Evolutionary conservation across 2,888 invertebrate species (phyloP), one percentile per base, ranked within the genome.

Genomic region (Camponotus fellah): DNA sequence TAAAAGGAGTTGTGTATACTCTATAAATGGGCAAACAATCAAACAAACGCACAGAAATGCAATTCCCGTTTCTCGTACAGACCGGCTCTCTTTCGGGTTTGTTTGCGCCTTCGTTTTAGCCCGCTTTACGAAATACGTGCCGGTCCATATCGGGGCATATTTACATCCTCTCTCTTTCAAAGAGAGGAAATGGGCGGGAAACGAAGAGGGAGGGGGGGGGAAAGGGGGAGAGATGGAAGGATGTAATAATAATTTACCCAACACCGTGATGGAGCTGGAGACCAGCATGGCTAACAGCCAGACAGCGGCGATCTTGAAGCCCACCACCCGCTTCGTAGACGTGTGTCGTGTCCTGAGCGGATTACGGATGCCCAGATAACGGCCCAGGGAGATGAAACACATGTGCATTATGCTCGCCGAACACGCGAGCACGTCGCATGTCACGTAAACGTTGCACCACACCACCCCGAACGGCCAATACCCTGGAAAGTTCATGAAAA

Each of bases 321-420:
- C 96, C 17, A 98, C 97, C 88, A 98, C 96, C 65, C 97, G 96
- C 93, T 97, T 98, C 5, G 98, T 98, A 81, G 97, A 97, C 92
- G 97, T 97, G 94, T 98, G 97, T 4, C 98, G 96, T 69, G 98
- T 98, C 93, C 97, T 97, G 93, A 99, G 95, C 0, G 99, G 99
- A 94, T 98, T 98, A 75, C 98, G 96, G 92, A 98, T 98, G 84
- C 98, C 98, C 91, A 98, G 95, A 95, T 98, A 99, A 87, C 99
- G 96, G 92, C 98, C 98, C 83, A 98, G 96, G 74, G 98, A 98
- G 94, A 98, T 98, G 95, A 98, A 98, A 92, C 99, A 99, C 96
- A 99, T 97, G 95, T 99, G 99, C 96, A 99, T 97, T 94, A 99
- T 99, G 94, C 98, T 98, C 8, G 99, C 98, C 0, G 99, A 99